Conservation (phyloP, 2,797 vertebrate genomes). For the Spinus pinus region DNA sequence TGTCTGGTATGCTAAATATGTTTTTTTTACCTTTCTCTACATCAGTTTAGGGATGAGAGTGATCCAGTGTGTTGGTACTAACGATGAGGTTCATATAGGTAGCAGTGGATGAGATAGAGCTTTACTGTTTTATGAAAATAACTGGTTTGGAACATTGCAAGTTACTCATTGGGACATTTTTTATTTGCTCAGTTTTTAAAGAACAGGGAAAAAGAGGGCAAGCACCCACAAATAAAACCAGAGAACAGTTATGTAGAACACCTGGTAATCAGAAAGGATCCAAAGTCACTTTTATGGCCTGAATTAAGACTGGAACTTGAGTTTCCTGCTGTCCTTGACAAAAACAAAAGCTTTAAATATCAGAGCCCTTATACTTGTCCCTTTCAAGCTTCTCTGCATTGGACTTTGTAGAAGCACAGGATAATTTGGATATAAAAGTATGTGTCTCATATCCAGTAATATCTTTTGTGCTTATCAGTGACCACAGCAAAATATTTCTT, state of each 20-base stretch:
- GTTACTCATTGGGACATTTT: not conserved
- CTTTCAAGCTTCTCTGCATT: not conserved
- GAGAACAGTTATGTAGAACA: not conserved
- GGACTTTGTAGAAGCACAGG: not conserved
- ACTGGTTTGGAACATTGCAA: not conserved
- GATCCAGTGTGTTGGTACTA: not conserved
- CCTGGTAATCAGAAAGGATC: not conserved
- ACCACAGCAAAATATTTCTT: conserved; percentile 13
- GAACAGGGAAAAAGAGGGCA: not conserved
- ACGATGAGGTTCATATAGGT: rapidly evolving
- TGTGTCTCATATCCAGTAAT: not conserved
- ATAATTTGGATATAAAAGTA: not conserved
- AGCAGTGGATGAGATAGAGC: not conserved
- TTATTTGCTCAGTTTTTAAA: not conserved
- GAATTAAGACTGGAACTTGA: not conserved
- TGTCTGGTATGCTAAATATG: not conserved
- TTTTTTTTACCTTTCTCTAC: not conserved
- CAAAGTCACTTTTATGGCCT: not conserved
- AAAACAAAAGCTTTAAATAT: not conserved
- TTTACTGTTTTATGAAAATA: not conserved
- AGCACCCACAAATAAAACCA: not conserved
- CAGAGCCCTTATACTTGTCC: not conserved
- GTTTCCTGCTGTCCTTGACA: not conserved
- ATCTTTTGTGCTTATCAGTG: not conserved
- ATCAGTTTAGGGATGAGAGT: not conserved